Conservation (phyloP, 2,113 vertebrate genomes). For the Misgurnus anguillicaudatus region DNA sequence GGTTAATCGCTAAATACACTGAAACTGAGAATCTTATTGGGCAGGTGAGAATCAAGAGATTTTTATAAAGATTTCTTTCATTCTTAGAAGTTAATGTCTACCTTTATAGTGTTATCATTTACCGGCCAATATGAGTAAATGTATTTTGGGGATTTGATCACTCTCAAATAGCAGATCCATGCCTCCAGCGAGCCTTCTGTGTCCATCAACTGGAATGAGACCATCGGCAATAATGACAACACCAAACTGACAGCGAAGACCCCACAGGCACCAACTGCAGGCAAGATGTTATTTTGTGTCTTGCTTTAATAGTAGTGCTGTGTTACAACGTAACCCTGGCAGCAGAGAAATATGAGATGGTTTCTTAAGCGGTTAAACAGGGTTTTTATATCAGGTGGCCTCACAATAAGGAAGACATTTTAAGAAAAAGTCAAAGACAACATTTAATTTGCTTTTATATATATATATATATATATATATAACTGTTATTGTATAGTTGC, state of each 20-base stretch:
- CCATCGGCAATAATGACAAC: constrained; percentile 42
- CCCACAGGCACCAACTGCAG: constrained; percentile 23
- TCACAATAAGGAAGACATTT: too few species aligned
- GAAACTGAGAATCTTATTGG: constrained; percentile 69
- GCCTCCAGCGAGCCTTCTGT: constrained; percentile 47
- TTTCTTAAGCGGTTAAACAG: constrained; percentile 46
- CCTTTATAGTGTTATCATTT: not conserved
- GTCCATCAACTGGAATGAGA: constrained; percentile 46
- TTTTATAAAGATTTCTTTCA: not conserved
- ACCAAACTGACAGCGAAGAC: constrained; percentile 33
- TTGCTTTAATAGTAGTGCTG: constrained; percentile 22
- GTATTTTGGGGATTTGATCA: not conserved
- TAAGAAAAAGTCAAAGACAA: too few species aligned
- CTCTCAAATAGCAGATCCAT: constrained; percentile 55
- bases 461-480: too few species aligned
- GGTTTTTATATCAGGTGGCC: not conserved
- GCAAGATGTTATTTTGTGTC: constrained; percentile 43
- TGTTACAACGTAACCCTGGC: constrained; percentile 9
- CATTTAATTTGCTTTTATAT: too few species aligned
- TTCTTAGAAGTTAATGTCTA: not conserved
- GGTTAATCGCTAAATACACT: constrained; percentile 68
- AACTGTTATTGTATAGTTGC: too few species aligned
- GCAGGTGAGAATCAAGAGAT: constrained; percentile 63
- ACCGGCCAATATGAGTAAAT: too few species aligned
- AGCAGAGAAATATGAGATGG: constrained; percentile 40